Percentiles rank a stretch among this genome's conserved stretches.
Conservation (phyloP, 2,797 vertebrate species). For the Forpus xanthops region DNA sequence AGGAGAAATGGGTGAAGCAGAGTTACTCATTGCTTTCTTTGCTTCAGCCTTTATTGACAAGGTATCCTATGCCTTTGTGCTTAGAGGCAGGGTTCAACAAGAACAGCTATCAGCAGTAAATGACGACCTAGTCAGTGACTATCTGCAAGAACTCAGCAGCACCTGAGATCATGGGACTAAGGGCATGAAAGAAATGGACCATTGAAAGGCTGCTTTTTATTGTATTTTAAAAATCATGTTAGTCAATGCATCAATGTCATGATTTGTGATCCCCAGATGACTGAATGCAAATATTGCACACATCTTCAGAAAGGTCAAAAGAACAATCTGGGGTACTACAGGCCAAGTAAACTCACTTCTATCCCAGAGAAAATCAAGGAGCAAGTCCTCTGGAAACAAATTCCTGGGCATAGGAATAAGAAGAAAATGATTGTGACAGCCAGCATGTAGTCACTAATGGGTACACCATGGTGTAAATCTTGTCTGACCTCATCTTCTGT, state of each 20-base stretch:
- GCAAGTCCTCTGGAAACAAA: neutral
- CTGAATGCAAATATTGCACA: neutral
- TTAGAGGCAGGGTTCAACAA: neutral
- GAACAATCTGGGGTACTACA: neutral
- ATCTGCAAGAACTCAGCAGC: neutral
- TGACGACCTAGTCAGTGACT: neutral
- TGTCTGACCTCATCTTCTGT: neutral
- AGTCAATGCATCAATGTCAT: neutral
- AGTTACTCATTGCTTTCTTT: neutral
- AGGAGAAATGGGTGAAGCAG: neutral
- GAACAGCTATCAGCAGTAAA: neutral
- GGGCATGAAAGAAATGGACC: neutral
- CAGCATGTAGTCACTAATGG: neutral
- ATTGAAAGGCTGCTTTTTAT: neutral
- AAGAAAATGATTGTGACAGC: neutral
- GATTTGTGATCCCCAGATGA: neutral
- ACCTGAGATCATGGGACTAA: neutral
- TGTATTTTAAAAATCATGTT: neutral
- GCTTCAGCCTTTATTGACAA: neutral
- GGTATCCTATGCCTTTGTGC: neutral
- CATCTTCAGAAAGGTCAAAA: neutral
- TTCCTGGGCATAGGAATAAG: neutral
- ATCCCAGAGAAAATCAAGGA: neutral
- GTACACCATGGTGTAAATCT: neutral
- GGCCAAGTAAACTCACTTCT: neutral